A percentile compares a stretch with the other conserved stretches of the same genome.
Conservation (phyloP, 2,113 vertebrate species). For the Brachyistius frenatus region DNA sequence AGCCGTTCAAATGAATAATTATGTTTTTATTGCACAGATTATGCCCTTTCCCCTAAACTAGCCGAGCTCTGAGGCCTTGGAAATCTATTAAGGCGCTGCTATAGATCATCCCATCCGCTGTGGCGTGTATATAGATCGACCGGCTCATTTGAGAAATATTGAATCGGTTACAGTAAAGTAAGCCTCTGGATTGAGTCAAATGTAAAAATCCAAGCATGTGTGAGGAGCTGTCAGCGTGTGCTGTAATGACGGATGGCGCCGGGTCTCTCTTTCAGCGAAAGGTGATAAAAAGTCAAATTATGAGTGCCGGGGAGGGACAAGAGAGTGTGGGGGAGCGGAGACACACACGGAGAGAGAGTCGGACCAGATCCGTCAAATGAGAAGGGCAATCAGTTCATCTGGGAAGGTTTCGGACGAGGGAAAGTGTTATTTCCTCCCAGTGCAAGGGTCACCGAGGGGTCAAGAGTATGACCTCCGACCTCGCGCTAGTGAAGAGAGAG, state of each 20-base stretch:
- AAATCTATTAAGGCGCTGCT: constrained; percentile 84
- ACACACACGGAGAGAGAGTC: constrained; percentile 65
- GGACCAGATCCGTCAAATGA: constrained; percentile 78
- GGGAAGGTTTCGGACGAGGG: constrained; percentile 52
- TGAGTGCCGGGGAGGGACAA: constrained; percentile 69
- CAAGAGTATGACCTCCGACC: constrained; percentile 82
- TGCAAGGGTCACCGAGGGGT: constrained; percentile 76
- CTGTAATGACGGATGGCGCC: constrained; percentile 82
- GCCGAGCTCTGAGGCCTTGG: constrained; percentile 78
- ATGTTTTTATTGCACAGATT: constrained; percentile 85
- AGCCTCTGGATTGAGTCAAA: constrained; percentile 85
- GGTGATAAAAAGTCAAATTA: constrained; percentile 85
- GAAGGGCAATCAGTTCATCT: constrained; percentile 80
- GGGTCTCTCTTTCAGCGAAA: constrained; percentile 73
- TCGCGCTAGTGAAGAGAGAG: constrained; percentile 34
- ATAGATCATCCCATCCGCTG: constrained; percentile 85
- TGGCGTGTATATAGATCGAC: constrained; percentile 72
- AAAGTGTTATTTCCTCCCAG: constrained; percentile 77
- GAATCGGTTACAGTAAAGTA: constrained; percentile 89
- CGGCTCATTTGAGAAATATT: constrained; percentile 86
- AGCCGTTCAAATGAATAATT: constrained; percentile 85
- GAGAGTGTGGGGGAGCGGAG: constrained; percentile 35
- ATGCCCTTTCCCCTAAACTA: constrained; percentile 79
- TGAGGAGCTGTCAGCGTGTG: constrained; percentile 83
- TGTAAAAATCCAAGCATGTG: constrained; percentile 88